Percentiles rank a stretch among this genome's conserved stretches.
phyloP scores from a whole-genome alignment of 2,113 vertebrate species.

The Callospermophilus lateralis region DNA sequence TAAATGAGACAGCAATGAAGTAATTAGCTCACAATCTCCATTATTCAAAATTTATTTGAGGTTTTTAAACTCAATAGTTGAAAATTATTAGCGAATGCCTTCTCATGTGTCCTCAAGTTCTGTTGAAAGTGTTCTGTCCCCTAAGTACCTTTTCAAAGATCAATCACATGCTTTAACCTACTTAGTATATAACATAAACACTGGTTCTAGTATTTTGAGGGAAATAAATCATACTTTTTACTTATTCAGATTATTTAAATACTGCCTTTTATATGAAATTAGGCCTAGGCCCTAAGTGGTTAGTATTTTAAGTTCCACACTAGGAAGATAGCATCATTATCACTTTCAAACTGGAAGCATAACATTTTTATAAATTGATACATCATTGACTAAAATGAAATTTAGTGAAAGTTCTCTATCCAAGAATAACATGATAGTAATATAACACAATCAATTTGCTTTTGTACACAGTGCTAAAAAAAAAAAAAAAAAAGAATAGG shows the following conservation, averaged over 20 bases:
- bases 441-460: not conserved
- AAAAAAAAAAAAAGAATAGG: conserved; percentile 1
- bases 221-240: not conserved
- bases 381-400: conserved; percentile 55
- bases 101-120: too few relatives aligned
- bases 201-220: not conserved
- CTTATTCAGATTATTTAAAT: not conserved
- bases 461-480: conserved; percentile 27
- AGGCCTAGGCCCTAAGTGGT: not conserved
- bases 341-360: conserved; percentile 58
- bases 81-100: not conserved
- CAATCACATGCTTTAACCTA: conserved; percentile 1
- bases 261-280: not conserved
- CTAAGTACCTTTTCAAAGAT: not conserved
- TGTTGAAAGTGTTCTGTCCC: not conserved
- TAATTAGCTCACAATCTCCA: not conserved
- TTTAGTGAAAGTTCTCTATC: conserved; percentile 48
- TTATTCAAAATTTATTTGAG: conserved; percentile 15
- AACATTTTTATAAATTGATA: conserved; percentile 52
- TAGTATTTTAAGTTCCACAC: conserved; percentile 40
- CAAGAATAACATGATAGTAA: conserved; percentile 2
- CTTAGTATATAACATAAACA: not conserved
- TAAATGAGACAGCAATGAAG: not conserved
- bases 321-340: not conserved
- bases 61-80: not conserved